A percentile compares a stretch with the other conserved stretches of the same genome.
phyloP scores from a whole-genome alignment of 2,888 invertebrate species.

The Bombylius discolor region DNA sequence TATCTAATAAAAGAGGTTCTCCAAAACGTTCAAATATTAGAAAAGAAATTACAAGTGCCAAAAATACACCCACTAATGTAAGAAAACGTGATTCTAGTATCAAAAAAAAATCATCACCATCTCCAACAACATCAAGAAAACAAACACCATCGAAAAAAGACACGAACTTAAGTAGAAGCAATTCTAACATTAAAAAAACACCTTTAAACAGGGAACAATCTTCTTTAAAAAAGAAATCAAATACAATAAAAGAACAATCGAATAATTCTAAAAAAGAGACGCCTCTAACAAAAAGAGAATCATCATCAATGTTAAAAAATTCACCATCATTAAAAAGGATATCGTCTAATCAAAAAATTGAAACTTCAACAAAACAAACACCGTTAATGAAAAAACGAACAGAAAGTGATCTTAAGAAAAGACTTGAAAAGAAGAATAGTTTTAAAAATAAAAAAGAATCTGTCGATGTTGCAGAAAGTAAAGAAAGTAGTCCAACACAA shows the following conservation, averaged over 20 bases:
- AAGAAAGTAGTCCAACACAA: conserved; percentile 10
- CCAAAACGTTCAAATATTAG: conserved; percentile 12
- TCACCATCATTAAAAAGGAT: neutral
- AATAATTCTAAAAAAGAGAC: conserved; percentile 10
- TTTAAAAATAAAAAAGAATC: conserved; percentile 14
- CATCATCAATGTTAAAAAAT: conserved; percentile 19
- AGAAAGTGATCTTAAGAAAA: conserved; percentile 28
- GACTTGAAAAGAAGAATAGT: conserved; percentile 15
- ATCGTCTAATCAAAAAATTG: neutral
- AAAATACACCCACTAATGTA: conserved; percentile 22
- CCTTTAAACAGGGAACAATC: too few species aligned
- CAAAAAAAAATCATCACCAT: conserved; percentile 1
- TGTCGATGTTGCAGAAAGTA: conserved; percentile 6
- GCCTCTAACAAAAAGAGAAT: conserved; percentile 19
- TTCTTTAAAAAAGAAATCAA: conserved; percentile 5
- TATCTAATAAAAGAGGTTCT: neutral
- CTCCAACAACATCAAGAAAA: neutral
- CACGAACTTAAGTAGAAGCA: conserved; percentile 2
- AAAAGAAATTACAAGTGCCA: conserved; percentile 30
- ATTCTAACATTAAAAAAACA: neutral
- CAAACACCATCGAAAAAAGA: neutral
- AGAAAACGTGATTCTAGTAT: conserved; percentile 10
- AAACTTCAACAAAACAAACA: neutral
- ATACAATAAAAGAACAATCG: conserved; percentile 18
- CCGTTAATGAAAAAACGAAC: conserved; percentile 24